Evolutionary conservation across 2,797 vertebrate species (phyloP).

Genomic region (Bradypodion pumilum): DNA sequence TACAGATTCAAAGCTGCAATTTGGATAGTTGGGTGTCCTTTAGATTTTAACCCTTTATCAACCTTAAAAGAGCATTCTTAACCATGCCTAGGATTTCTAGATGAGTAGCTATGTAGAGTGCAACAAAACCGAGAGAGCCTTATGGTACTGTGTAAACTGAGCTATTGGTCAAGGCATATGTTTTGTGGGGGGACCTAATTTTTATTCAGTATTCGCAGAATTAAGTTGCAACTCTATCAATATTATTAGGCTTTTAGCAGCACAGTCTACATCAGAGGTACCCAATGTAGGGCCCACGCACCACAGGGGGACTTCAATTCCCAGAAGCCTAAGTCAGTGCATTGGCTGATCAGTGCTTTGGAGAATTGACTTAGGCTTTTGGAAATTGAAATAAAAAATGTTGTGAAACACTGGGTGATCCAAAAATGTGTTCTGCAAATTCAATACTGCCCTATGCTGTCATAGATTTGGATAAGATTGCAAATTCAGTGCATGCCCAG

Average conservation of each 20-base stretch:
- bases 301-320: too few species aligned
- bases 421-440: too few species aligned
- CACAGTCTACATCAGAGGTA: neutral
- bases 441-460: too few species aligned
- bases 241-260: neutral
- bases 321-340: too few species aligned
- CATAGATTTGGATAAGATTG: too few species aligned
- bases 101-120: neutral
- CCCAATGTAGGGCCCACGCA: too few species aligned
- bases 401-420: too few species aligned
- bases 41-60: conserved; percentile 28
- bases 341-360: too few species aligned
- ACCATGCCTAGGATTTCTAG: neutral
- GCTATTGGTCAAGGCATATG: neutral
- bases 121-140: neutral
- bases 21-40: conserved; percentile 34
- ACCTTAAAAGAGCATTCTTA: neutral
- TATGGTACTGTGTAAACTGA: too few species aligned
- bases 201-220: neutral
- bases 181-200: neutral
- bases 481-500: too few species aligned
- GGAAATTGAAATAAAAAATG: too few species aligned
- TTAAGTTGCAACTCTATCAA: neutral
- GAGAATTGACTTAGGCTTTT: too few species aligned
- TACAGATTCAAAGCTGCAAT: conserved; percentile 48